Percentiles rank a stretch among this genome's conserved stretches.
Conservation (phyloP, 1,140 invertebrate species). For the Coptotermes formosanus region DNA sequence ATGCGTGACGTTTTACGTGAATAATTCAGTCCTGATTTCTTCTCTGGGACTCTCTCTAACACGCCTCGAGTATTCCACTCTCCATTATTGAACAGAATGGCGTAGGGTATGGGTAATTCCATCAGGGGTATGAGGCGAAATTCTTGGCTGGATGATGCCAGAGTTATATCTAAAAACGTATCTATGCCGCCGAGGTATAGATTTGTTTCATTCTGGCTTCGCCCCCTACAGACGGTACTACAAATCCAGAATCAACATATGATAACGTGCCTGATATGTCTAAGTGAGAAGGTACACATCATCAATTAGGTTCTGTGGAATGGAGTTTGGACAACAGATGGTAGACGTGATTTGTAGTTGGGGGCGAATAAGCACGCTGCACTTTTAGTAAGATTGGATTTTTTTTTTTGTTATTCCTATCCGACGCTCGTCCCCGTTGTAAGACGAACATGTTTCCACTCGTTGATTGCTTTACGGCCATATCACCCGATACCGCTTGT, state of each 20-base stretch:
- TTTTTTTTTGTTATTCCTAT: background rate
- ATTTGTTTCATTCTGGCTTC: background rate
- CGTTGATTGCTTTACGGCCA: background rate
- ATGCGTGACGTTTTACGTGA: background rate
- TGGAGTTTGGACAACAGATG: background rate
- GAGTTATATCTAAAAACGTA: background rate
- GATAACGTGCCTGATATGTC: background rate
- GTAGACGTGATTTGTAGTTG: background rate
- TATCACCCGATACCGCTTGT: background rate
- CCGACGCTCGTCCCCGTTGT: background rate
- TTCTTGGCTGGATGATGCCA: background rate
- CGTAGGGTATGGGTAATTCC: background rate
- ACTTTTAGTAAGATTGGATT: conserved; percentile 12
- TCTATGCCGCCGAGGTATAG: background rate
- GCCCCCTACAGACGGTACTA: background rate
- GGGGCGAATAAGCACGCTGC: background rate
- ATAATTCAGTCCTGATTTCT: conserved; percentile 6
- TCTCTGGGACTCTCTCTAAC: background rate
- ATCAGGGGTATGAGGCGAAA: background rate
- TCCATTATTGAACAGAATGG: conserved; percentile 4
- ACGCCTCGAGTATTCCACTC: background rate
- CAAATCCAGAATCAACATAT: background rate
- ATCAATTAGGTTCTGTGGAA: background rate
- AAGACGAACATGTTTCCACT: background rate
- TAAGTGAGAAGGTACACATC: background rate